Evolutionary conservation across 2,888 invertebrate genomes (phyloP), one percentile per base, ranked within the genome.

Genomic region (Napeogenes inachia): DNA sequence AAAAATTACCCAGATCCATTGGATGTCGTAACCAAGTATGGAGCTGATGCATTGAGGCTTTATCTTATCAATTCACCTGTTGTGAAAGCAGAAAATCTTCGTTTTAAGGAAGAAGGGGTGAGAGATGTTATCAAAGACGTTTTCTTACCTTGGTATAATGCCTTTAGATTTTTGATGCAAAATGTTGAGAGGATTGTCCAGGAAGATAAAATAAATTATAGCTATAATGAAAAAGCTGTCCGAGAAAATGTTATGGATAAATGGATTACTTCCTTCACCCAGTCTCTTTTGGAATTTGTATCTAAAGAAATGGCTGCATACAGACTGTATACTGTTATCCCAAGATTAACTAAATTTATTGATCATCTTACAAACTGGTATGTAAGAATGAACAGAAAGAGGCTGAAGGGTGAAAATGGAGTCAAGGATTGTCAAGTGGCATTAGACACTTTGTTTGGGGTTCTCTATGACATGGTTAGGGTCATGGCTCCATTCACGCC

Each of bases 281-380:
- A 99, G 85, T 96, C 97, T 0, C 91, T 99, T 10, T 92, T 99
- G 56, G 92, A 93, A 68, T 99, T 96, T 88, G 94, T 99, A 8
- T 94, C 95, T 58, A 92, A 93, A 71, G 99, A 99, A 90, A 99
- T 99, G 99, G 93, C 93, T 73, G 95, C 95, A 2, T 99, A 99
- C 81, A 94, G 96, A 61, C 89, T 99, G 60, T 99, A 99, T 80
- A 99, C 98, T 0, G 99, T 99, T 10, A 95, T 99, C 10, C 98
- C 99, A 0, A 92, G 95, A 60, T 89, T 99, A 53, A 95, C 99
- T 0, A 98, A 98, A 80, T 99, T 98, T 84, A 97, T 99, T 70
- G 99, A 99, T 78, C 97, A 99, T 79, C 92, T 99, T 4, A 99
- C 99, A 38, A 99, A 99, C 84, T 99, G 99, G 98, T 99, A 99